A percentile compares a stretch with the other conserved stretches of the same genome.
Evolutionary conservation across 1,140 invertebrate genomes (phyloP).

Genomic region (Uloborus diversus): DNA sequence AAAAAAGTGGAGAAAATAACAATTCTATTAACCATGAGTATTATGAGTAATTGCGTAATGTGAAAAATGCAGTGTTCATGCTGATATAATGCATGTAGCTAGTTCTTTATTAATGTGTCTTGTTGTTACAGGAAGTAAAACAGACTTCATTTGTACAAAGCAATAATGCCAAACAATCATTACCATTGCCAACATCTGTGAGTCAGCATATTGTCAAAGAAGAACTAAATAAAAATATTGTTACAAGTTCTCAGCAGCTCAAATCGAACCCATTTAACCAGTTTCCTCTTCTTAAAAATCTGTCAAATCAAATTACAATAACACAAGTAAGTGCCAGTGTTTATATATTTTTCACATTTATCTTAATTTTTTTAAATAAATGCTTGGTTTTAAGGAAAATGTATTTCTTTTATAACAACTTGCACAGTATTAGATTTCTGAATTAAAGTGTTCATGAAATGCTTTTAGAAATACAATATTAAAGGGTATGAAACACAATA

Average conservation of each 20-base stretch:
- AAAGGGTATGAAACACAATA: too few species aligned
- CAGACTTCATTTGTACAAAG: neutral
- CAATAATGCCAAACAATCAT: neutral
- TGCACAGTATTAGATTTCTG: too few species aligned
- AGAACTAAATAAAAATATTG: neutral
- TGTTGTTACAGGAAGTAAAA: slow-evolving; percentile 27
- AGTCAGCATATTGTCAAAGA: slow-evolving; percentile 2
- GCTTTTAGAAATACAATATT: too few species aligned
- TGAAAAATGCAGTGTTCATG: too few species aligned
- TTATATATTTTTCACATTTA: neutral
- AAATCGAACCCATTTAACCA: slow-evolving; percentile 25
- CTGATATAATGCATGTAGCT: too few species aligned
- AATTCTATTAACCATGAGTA: too few species aligned
- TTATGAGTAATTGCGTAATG: too few species aligned
- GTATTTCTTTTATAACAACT: slow-evolving; percentile 58
- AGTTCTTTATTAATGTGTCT: too few species aligned
- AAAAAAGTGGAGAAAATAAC: too few species aligned
- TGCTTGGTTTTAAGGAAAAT: slow-evolving; percentile 61
- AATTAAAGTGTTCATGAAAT: too few species aligned
- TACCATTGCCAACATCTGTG: neutral
- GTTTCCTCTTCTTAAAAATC: slow-evolving; percentile 35
- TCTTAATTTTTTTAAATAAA: neutral
- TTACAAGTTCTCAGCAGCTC: neutral
- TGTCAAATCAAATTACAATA: slow-evolving; percentile 46
- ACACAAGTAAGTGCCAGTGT: slow-evolving; percentile 25